Evolutionary conservation across 2,113 vertebrate species (phyloP).

Genomic region (Myotis brandtii): DNA sequence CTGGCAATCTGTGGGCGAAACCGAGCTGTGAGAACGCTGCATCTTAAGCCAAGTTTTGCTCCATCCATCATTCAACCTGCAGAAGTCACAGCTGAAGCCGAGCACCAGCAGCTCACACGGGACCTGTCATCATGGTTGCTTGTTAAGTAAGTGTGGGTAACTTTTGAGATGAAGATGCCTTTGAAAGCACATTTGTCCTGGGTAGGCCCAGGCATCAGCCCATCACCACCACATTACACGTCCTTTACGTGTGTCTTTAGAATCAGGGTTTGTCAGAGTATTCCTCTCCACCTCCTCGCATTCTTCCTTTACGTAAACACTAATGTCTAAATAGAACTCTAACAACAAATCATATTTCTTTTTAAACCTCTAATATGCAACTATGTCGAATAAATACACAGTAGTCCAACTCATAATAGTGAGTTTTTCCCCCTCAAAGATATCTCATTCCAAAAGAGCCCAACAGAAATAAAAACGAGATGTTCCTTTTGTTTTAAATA

Average conservation of each 20-base stretch:
- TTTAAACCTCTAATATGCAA: not conserved
- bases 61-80: not conserved
- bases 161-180: not conserved
- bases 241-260: not conserved
- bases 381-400: conserved; percentile 7
- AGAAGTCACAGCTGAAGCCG: not conserved
- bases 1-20: not conserved
- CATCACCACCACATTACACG: not conserved
- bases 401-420: not conserved
- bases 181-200: not conserved
- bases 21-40: not conserved
- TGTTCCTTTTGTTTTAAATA: not conserved
- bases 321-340: not conserved
- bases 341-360: not conserved
- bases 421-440: not conserved
- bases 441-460: not conserved
- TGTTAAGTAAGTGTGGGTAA: not conserved
- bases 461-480: not conserved
- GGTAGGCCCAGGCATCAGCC: not conserved
- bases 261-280: not conserved
- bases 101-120: not conserved
- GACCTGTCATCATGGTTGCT: not conserved
- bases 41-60: not conserved
- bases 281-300: not conserved
- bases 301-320: not conserved